phyloP scores from a whole-genome alignment of 2,797 vertebrate species.

The Spinibarbus caldwelli region DNA sequence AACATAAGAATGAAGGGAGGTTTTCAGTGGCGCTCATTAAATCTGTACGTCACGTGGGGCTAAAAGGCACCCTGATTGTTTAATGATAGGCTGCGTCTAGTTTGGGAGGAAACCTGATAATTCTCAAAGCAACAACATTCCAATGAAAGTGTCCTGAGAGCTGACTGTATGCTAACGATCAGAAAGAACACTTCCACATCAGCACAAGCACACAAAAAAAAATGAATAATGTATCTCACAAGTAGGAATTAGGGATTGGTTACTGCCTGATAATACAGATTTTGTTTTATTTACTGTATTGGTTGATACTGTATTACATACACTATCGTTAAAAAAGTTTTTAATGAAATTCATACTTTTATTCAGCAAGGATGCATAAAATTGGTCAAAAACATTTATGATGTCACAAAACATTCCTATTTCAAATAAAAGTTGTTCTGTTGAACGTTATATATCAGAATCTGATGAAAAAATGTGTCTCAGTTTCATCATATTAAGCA shows the following conservation, averaged over 20 bases:
- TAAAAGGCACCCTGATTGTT: conserved; percentile 17
- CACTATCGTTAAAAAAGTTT: not conserved
- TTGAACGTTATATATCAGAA: not conserved
- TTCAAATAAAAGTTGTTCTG: not conserved
- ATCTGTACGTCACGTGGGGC: conserved; percentile 24
- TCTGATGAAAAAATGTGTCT: not conserved
- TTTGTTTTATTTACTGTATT: not conserved
- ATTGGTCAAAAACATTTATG: too few species aligned
- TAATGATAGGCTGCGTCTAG: conserved; percentile 36
- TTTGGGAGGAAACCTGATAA: conserved; percentile 41
- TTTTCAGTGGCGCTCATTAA: conserved; percentile 33
- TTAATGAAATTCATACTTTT: not conserved
- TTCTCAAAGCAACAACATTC: conserved; percentile 48
- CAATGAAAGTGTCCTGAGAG: conserved; percentile 35
- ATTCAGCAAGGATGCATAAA: not conserved
- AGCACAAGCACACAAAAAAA: not conserved
- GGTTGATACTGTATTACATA: not conserved
- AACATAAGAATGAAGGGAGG: not conserved
- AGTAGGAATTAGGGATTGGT: not conserved
- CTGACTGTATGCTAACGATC: not conserved
- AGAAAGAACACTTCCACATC: conserved; percentile 12
- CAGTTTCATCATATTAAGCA: not conserved
- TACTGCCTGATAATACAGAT: not conserved
- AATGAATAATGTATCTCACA: too few species aligned
- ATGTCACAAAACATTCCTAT: not conserved